Conservation (phyloP, 2,113 vertebrate genomes). For the Larimichthys crocea region DNA sequence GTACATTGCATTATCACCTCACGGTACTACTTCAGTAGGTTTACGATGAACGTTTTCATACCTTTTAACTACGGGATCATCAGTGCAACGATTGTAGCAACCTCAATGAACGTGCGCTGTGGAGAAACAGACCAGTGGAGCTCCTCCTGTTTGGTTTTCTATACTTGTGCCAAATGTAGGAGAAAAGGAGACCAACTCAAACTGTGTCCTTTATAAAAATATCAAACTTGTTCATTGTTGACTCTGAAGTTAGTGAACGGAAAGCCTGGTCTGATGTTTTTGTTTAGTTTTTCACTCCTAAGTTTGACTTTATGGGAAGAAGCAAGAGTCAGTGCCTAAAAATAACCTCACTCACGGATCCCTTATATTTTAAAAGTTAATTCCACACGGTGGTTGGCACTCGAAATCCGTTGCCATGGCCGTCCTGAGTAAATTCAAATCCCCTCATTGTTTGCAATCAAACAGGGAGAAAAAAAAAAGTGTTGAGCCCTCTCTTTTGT, state of each 20-base stretch:
- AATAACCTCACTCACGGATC: neutral
- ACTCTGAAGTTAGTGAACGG: neutral
- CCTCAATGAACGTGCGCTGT: constrained; percentile 45
- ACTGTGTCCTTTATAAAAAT: constrained; percentile 41
- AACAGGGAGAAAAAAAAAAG: constrained; percentile 50
- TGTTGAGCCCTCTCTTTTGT: constrained; percentile 65
- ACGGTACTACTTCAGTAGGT: constrained; percentile 28
- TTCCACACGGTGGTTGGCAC: constrained; percentile 53
- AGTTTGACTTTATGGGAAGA: constrained; percentile 23
- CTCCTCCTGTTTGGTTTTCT: constrained; percentile 33
- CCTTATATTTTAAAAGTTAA: constrained; percentile 13
- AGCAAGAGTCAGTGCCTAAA: constrained; percentile 55
- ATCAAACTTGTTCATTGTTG: neutral
- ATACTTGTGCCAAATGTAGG: constrained; percentile 55
- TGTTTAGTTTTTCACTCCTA: constrained; percentile 8
- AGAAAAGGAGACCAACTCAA: constrained; percentile 38
- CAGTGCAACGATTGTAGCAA: constrained; percentile 51
- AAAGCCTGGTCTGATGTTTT: neutral
- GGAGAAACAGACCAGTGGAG: neutral
- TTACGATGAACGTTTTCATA: constrained; percentile 40
- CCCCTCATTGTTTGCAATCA: constrained; percentile 79
- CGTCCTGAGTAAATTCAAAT: constrained; percentile 70
- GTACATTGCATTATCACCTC: constrained; percentile 42
- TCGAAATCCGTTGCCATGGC: constrained; percentile 75
- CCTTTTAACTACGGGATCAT: constrained; percentile 33